phyloP scores from a whole-genome alignment of 2,888 invertebrate genomes.

The Parnassius glacialis region DNA sequence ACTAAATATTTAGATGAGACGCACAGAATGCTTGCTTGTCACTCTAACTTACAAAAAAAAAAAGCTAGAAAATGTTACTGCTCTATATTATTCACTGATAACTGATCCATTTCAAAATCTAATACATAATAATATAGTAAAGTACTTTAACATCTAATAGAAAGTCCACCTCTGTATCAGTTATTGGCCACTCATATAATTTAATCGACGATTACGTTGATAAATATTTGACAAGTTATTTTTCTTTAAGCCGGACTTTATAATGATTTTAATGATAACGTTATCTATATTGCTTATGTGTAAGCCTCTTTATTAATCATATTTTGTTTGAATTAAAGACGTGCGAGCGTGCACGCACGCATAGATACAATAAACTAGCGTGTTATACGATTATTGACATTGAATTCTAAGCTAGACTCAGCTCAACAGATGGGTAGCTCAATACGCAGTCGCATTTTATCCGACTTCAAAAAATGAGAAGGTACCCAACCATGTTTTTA shows the following conservation, averaged over 20 bases:
- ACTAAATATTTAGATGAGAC: too few relatives aligned
- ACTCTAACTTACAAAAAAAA: too few relatives aligned
- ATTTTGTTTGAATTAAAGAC: slow-evolving; percentile 8
- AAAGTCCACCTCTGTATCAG: background rate
- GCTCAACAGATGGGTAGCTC: too few relatives aligned
- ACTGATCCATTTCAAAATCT: background rate
- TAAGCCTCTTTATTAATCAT: background rate
- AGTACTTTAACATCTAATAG: background rate
- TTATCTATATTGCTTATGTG: slow-evolving; percentile 10
- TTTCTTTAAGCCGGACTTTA: background rate
- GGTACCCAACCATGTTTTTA: too few relatives aligned
- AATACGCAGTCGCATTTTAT: too few relatives aligned
- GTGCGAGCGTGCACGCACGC: slow-evolving; percentile 13
- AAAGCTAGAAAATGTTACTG: too few relatives aligned
- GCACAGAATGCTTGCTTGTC: too few relatives aligned
- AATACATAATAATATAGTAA: background rate
- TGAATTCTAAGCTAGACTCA: too few relatives aligned
- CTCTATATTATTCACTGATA: too few relatives aligned
- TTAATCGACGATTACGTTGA: background rate
- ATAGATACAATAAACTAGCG: too few relatives aligned
- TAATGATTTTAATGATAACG: slow-evolving; percentile 1
- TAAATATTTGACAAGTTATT: slow-evolving; percentile 1
- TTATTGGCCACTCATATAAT: background rate
- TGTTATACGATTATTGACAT: too few relatives aligned
- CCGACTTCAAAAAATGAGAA: too few relatives aligned